Evolutionary conservation across 2,797 vertebrate genomes (phyloP).

Genomic region (Pantherophis alleghaniensis): DNA sequence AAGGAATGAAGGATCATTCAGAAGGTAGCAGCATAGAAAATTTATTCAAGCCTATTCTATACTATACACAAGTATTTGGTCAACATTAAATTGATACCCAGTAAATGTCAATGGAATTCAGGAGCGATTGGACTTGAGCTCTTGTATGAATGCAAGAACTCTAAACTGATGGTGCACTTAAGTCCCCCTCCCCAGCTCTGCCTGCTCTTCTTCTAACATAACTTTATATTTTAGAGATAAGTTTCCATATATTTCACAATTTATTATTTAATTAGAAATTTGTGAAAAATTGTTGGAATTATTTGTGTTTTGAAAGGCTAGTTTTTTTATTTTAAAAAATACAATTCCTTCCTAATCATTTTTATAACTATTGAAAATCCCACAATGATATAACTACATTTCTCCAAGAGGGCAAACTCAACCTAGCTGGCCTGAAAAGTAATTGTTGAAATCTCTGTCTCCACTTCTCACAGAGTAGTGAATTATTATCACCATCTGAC

Average conservation of each 20-base stretch:
- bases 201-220: background rate
- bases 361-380: background rate
- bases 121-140: background rate
- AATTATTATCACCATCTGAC: slow-evolving; percentile 26
- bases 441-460: background rate
- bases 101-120: background rate
- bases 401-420: background rate
- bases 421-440: background rate
- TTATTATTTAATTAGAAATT: background rate
- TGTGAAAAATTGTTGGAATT: background rate
- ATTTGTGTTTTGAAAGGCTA: background rate
- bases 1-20: background rate
- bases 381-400: background rate
- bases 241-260: background rate
- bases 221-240: background rate
- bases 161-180: background rate
- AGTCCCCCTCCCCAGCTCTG: background rate
- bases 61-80: background rate
- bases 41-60: background rate
- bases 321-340: background rate
- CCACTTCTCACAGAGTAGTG: slow-evolving; percentile 15
- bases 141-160: background rate
- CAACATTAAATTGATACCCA: background rate
- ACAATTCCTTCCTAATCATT: background rate
- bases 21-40: background rate